A percentile compares a stretch with the other conserved stretches of the same genome.
Evolutionary conservation across 2,797 vertebrate genomes (phyloP).

Genomic region (Parauchenoglanis punctatus): DNA sequence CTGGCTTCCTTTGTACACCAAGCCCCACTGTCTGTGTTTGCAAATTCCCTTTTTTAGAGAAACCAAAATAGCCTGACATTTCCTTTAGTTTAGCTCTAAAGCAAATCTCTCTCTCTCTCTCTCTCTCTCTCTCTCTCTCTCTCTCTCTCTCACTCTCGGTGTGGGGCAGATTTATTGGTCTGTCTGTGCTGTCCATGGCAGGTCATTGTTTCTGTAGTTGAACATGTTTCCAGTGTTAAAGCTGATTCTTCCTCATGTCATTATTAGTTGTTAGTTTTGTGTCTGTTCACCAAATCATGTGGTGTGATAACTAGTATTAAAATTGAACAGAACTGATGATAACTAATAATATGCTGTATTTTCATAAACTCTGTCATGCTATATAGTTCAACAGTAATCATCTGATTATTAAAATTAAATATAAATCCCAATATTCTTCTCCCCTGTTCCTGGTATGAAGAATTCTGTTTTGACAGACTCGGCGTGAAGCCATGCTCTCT

Average conservation of each 20-base stretch:
- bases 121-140: conserved; percentile 20
- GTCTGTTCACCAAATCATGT: neutral
- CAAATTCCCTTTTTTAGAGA: conserved; percentile 45
- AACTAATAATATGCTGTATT: neutral
- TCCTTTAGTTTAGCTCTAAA: conserved; percentile 42
- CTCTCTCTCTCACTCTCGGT: neutral
- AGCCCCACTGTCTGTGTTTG: conserved; percentile 51
- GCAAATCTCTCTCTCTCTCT: conserved; percentile 26
- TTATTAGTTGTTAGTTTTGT: neutral
- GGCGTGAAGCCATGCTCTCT: neutral
- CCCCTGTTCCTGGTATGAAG: neutral
- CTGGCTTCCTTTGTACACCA: conserved; percentile 47
- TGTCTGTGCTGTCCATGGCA: neutral
- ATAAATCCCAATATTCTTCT: neutral
- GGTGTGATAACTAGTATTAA: neutral
- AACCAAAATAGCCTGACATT: conserved; percentile 55
- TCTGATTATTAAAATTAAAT: neutral
- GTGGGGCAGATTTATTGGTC: conserved; percentile 9
- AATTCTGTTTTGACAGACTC: neutral
- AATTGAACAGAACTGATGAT: neutral
- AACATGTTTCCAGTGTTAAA: conserved; percentile 25
- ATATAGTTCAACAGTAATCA: neutral
- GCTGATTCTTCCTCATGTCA: neutral
- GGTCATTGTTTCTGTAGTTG: conserved; percentile 4
- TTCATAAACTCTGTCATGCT: neutral